phyloP scores from a whole-genome alignment of 2,888 invertebrate genomes.

The Ryuthela nishihirai region DNA sequence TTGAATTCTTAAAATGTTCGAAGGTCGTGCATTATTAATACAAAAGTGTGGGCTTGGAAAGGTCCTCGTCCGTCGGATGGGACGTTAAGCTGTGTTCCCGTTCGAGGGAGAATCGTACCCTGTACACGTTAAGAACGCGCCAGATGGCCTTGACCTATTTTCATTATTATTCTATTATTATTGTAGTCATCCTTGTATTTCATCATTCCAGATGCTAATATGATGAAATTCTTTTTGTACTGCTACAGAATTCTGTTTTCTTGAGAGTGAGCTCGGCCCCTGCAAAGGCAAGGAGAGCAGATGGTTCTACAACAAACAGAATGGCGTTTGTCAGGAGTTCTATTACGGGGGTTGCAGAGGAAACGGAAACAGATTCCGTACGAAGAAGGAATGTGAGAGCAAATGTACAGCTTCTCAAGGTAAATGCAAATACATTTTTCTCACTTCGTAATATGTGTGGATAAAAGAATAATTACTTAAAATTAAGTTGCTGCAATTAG shows the following conservation, averaged over 20 bases:
- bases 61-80: too few relatives aligned
- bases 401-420: constrained; percentile 41
- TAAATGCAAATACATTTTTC: background rate
- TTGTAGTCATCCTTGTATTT: too few relatives aligned
- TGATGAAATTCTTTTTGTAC: background rate
- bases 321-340: constrained; percentile 75
- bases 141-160: too few relatives aligned
- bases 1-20: too few relatives aligned
- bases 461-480: too few relatives aligned
- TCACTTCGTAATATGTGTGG: too few relatives aligned
- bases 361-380: constrained; percentile 77
- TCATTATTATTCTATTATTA: background rate
- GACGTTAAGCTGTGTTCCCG: too few relatives aligned
- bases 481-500: too few relatives aligned
- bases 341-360: constrained; percentile 83
- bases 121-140: too few relatives aligned
- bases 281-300: constrained; percentile 58
- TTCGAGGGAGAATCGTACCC: too few relatives aligned
- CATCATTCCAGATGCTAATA: too few relatives aligned
- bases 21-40: background rate
- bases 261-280: constrained; percentile 63
- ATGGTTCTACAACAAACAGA: constrained; percentile 68
- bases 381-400: constrained; percentile 57
- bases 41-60: too few relatives aligned
- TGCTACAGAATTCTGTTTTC: constrained; percentile 57